Base-by-base conservation (phyloP, 2,797 vertebrate species). In the Protosalanx chinensis region DNA sequence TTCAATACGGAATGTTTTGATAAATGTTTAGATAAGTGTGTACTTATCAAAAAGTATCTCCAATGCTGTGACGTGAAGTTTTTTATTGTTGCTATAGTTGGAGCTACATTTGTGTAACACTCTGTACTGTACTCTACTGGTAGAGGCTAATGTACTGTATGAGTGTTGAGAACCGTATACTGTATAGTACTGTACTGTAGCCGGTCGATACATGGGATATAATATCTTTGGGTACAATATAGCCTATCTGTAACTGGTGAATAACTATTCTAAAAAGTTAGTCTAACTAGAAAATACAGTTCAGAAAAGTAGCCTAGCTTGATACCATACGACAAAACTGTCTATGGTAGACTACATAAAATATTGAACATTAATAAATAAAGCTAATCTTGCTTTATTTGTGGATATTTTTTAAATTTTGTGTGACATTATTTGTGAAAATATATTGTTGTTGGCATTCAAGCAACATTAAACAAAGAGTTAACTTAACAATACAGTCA, bases 1-100 rank as follows among this genome's bases (percentile, higher is more conserved):
- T 57, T 57, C 16, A 57, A 57, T 15, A 57, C n/a, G 53, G 15
- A 57, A 57, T 57, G 53, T 57, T 57, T 57, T 56, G 53, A 56
- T 56, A n/a, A 56, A 3, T 56, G 53, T 56, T n/a, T n/a, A n/a
- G n/a, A n/a, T n/a, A n/a, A n/a, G n/a, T n/a, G n/a, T n/a, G n/a
- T n/a, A n/a, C n/a, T n/a, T n/a, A n/a, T n/a, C n/a, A n/a, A n/a
- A 56, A 1, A 56, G 53, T 56, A 56, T 56, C 53, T 57, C 13
- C 53, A 57, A 57, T 57, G 53, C 53, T 16, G 53, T 15, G 53
- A 57, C 53, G 4, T 20, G 0, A 57, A 5, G n/a, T 35, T 57
- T 15, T 16, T 57, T 20, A 57, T 57, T 57, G n/a, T 8, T 57
- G 16, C 53, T 57, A 18, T 57, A 57, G 13, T 13, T 57, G n/a